phyloP scores from a whole-genome alignment of 30 jellyfish, hydroid and myxozoan genomes.

The Aurelia aurita complex sp. Pacific region DNA sequence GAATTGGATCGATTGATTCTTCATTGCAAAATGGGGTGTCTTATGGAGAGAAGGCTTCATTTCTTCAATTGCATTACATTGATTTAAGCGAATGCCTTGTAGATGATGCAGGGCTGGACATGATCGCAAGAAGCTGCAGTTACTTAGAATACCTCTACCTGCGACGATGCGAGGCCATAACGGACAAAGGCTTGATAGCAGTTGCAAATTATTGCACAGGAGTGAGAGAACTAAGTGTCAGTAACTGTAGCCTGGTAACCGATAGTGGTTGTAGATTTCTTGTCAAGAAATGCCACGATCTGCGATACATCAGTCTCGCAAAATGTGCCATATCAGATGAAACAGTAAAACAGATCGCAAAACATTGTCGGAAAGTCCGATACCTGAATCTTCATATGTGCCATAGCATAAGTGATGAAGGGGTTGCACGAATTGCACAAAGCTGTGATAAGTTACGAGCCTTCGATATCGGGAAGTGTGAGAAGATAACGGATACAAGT shows the following conservation, averaged over 20 bases:
- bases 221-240: slow-evolving; percentile 74
- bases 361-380: slow-evolving; percentile 49
- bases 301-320: slow-evolving; percentile 84
- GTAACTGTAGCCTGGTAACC: slow-evolving; percentile 60
- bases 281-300: slow-evolving; percentile 53
- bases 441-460: slow-evolving; percentile 68
- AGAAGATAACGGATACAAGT: slow-evolving; percentile 62
- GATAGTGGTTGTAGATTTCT: slow-evolving; percentile 69
- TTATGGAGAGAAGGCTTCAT: slow-evolving; percentile 78
- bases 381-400: slow-evolving; percentile 76
- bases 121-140: slow-evolving; percentile 63
- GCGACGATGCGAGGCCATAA: slow-evolving; percentile 74
- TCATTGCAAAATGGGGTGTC: slow-evolving; percentile 37
- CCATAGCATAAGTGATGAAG: slow-evolving; percentile 70
- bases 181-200: slow-evolving; percentile 69
- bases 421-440: slow-evolving; percentile 61
- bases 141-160: slow-evolving; percentile 70
- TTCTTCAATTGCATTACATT: slow-evolving; percentile 69
- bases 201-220: slow-evolving; percentile 71
- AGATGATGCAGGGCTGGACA: slow-evolving; percentile 53
- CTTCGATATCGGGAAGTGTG: slow-evolving; percentile 80
- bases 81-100: slow-evolving; percentile 79
- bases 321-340: slow-evolving; percentile 76
- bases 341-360: slow-evolving; percentile 55
- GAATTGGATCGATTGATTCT: slow-evolving; percentile 40